phyloP scores from a whole-genome alignment of 2,888 invertebrate genomes.

The Apodemia duryi region DNA sequence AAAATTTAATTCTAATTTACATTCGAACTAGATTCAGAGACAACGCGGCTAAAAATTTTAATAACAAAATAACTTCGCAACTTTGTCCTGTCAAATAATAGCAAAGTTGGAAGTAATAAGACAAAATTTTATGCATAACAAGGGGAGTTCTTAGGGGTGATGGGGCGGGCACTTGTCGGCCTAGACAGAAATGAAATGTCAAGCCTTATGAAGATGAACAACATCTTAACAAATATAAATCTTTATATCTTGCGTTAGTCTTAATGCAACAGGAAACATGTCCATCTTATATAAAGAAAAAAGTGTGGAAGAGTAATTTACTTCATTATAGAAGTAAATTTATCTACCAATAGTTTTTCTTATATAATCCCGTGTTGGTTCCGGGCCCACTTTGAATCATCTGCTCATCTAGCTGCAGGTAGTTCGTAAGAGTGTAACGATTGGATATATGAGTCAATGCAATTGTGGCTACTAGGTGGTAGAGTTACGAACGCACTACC shows the following conservation, averaged over 20 bases:
- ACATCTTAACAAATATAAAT: conserved; percentile 77
- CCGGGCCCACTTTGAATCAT: too few relatives aligned
- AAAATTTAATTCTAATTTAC: conserved; percentile 73
- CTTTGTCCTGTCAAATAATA: conserved; percentile 75
- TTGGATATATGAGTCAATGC: too few relatives aligned
- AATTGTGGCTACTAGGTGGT: too few relatives aligned
- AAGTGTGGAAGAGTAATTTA: too few relatives aligned
- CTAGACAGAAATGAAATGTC: conserved; percentile 77
- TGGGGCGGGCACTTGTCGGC: conserved; percentile 69
- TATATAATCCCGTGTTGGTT: too few relatives aligned
- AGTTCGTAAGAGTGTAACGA: too few relatives aligned
- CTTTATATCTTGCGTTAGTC: conserved; percentile 47
- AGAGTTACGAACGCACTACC: too few relatives aligned
- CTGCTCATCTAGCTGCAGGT: too few relatives aligned
- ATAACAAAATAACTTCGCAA: conserved; percentile 78
- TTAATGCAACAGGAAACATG: neutral
- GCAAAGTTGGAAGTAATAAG: conserved; percentile 78
- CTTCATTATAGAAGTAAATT: too few relatives aligned
- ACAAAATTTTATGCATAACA: conserved; percentile 79
- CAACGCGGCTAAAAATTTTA: conserved; percentile 70
- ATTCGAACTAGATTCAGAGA: conserved; percentile 53
- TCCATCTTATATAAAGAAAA: too few relatives aligned
- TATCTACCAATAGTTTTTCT: too few relatives aligned
- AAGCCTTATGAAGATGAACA: conserved; percentile 75
- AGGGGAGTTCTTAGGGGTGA: conserved; percentile 52